Conservation (phyloP, 2,113 vertebrate genomes). For the Mola mola region DNA sequence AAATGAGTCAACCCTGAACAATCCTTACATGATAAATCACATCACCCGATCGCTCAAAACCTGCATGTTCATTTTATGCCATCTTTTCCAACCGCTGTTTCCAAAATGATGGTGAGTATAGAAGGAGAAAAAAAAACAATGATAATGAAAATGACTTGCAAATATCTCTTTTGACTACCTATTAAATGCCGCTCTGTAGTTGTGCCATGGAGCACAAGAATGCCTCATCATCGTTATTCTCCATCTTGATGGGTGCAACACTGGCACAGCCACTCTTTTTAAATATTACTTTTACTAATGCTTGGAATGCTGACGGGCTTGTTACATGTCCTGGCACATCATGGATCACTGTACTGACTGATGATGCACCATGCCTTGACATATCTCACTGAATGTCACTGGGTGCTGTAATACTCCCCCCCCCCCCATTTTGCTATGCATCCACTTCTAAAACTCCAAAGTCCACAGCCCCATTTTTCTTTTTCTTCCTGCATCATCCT, state of each 20-base stretch:
- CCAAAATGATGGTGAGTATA: background rate
- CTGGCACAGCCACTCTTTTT: slow-evolving; percentile 5
- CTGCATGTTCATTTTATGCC: slow-evolving; percentile 1
- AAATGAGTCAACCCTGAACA: slow-evolving; percentile 52
- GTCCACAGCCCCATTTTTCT: slow-evolving; percentile 4
- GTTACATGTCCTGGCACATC: slow-evolving; percentile 36
- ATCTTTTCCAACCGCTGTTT: slow-evolving; percentile 9
- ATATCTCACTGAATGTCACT: slow-evolving; percentile 21
- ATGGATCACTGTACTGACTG: slow-evolving; percentile 39
- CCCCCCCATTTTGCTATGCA: slow-evolving; percentile 32
- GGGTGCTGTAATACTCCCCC: slow-evolving; percentile 24
- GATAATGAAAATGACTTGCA: too few relatives aligned
- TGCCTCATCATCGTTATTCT: slow-evolving; percentile 9
- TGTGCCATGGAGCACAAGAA: background rate
- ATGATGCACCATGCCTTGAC: slow-evolving; percentile 42
- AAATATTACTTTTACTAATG: slow-evolving; percentile 16
- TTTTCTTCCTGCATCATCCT: background rate
- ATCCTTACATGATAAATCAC: slow-evolving; percentile 34
- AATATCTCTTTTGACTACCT: background rate
- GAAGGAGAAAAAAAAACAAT: too few relatives aligned
- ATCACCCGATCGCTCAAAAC: slow-evolving; percentile 20
- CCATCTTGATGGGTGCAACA: slow-evolving; percentile 7
- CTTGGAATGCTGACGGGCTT: slow-evolving; percentile 29
- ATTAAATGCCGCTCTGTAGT: background rate
- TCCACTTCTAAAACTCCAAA: slow-evolving; percentile 17